Conservation (phyloP, 1,140 invertebrate genomes). For the Cotesia chilonis region DNA sequence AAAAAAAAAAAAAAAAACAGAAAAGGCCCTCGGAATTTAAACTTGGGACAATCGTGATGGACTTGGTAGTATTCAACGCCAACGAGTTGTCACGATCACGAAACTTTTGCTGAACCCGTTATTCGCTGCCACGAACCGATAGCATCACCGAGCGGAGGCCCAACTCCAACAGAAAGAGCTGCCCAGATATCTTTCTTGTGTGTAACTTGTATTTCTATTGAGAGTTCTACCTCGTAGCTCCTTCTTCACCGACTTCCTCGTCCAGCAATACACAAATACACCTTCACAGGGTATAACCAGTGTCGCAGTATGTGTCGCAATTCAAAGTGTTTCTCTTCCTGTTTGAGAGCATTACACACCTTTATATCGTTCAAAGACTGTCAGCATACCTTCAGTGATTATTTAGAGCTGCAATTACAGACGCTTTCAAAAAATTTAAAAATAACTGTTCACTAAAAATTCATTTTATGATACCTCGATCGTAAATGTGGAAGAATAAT, state of each 20-base stretch:
- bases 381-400: too few relatives aligned
- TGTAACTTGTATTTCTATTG: neutral
- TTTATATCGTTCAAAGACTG: neutral
- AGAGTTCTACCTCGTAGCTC: too few relatives aligned
- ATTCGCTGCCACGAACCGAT: conserved; percentile 38
- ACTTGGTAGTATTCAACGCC: conserved; percentile 36
- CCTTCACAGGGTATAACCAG: neutral
- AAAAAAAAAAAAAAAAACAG: neutral
- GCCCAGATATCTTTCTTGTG: neutral
- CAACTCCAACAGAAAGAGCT: conserved; percentile 8
- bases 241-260: conserved; percentile 1
- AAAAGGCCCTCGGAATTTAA: conserved; percentile 32
- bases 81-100: conserved; percentile 43
- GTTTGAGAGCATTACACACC: conserved; percentile 3
- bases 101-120: conserved; percentile 42
- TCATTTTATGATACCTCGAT: too few relatives aligned
- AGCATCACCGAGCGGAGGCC: conserved; percentile 33
- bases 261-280: neutral
- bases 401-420: too few relatives aligned
- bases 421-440: too few relatives aligned
- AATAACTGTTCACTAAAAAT: too few relatives aligned
- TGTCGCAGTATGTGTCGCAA: neutral
- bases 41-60: conserved; percentile 38
- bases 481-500: too few relatives aligned
- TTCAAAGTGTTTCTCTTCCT: conserved; percentile 12